Base-by-base conservation (phyloP, 2,888 invertebrate species). In the Thelaira solivaga region DNA sequence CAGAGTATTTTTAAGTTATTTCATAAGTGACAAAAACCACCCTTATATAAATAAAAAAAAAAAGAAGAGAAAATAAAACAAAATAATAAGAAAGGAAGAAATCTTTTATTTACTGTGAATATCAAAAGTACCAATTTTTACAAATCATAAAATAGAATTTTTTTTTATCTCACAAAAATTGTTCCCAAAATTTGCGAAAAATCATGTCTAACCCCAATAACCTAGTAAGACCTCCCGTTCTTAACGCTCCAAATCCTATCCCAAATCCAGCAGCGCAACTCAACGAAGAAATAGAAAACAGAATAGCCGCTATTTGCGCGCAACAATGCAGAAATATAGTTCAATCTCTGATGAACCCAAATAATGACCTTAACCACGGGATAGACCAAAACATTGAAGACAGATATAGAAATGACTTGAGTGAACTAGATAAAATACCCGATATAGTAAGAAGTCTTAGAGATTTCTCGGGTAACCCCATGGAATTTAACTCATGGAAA, bases 361-460 rank as follows among this genome's bases (percentile, higher is more conserved):
- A 41, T 7, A 41, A 16, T 13, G 41, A 41, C 41, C 41, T 41
- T 41, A 41, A 41, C 41, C 13, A 41, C 16, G 41, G 41, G 41
- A 41, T 18, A 41, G 45, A 18, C 45, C 45, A 45, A 45, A 45
- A 45, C 45, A 45, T 45, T 45, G 45, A 45, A 45, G 45, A 45
- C 45, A 45, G 45, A 20, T 41, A 41, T 41, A 41, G 41, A 41
- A 41, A 41, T 41, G 41, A 41, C 18, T 39, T 39, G 5, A 41
- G n/a, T n/a, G n/a, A n/a, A n/a, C n/a, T n/a, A n/a, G n/a, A n/a
- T n/a, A n/a, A n/a, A n/a, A n/a, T n/a, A n/a, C n/a, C n/a, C n/a
- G n/a, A n/a, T n/a, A n/a, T n/a, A n/a, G n/a, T n/a, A n/a, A 31
- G 31, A 31, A 31, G 31, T 31, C 31, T 31, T 31, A 31, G 31